A percentile compares a stretch with the other conserved stretches of the same genome.
These are phyloP conservation scores for Hippasteria phrygiana DNA, from an alignment of 53 echinoderm and acorn worm genomes.

Conservation along the genomic window DNA sequence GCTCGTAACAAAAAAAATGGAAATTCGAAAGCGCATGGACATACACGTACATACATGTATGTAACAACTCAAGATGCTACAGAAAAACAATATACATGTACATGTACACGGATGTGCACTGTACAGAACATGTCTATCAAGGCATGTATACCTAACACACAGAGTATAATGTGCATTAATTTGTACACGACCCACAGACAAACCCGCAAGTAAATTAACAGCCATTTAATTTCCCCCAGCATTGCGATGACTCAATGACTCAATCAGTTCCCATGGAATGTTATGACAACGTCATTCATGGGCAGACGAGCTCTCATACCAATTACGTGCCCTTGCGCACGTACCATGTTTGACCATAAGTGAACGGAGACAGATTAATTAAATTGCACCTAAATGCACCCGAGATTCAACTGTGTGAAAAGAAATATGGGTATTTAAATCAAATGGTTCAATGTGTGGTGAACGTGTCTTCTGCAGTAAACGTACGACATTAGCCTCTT, in stretches of 20 bases:
- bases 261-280: not conserved
- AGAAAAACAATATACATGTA: too few species aligned
- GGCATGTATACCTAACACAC: not conserved
- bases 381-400: not conserved
- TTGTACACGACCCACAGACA: not conserved
- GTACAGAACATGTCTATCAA: too few species aligned
- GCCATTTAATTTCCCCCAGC: not conserved
- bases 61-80: too few species aligned
- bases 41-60: too few species aligned
- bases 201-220: not conserved
- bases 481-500: too few species aligned
- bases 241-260: conserved; percentile 3
- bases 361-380: not conserved
- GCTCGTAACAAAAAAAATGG: too few species aligned
- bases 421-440: too few species aligned
- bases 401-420: not conserved
- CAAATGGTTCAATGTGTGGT: too few species aligned
- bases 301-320: not conserved
- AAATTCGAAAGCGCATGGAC: not conserved
- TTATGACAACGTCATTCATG: not conserved
- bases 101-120: not conserved
- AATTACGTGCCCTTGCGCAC: not conserved
- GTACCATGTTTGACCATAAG: not conserved
- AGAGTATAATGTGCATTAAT: too few species aligned
- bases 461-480: too few species aligned